These are phyloP conservation scores for Heliornis fulica DNA, from an alignment of 2,113 vertebrate genomes.

Conservation along the genomic window DNA sequence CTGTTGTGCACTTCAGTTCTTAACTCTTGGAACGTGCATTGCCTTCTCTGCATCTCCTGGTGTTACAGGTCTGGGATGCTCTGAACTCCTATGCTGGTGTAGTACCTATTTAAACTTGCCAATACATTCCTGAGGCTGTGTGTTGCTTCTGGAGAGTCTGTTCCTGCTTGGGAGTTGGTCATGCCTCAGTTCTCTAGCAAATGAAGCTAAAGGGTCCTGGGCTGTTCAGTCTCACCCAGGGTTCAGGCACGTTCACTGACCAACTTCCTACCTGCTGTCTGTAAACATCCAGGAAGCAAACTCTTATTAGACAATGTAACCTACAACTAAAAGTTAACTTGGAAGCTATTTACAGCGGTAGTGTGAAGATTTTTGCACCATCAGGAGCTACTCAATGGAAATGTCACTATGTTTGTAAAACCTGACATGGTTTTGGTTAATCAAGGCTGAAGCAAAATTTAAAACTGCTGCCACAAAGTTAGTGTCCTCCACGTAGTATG, in stretches of 20 bases:
- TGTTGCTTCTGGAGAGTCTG: neutral
- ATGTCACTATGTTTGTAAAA: neutral
- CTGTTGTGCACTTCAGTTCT: neutral
- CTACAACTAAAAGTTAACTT: neutral
- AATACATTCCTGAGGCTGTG: neutral
- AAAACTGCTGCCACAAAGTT: neutral
- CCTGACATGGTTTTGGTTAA: fast-evolving
- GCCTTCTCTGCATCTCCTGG: neutral
- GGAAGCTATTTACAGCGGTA: neutral
- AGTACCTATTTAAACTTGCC: neutral
- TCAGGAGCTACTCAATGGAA: neutral
- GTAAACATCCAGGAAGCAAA: neutral
- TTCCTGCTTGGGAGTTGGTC: neutral
- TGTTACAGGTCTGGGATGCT: neutral
- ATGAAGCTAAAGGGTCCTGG: neutral
- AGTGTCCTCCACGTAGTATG: fast-evolving
- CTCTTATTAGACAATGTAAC: neutral
- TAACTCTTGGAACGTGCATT: neutral
- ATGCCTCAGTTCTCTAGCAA: neutral
- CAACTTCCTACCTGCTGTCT: neutral
- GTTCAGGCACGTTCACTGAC: neutral
- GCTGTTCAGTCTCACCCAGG: neutral
- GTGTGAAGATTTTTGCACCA: neutral
- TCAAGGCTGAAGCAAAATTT: neutral
- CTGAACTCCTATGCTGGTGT: neutral